Percentiles rank a stretch among this genome's conserved stretches.
phyloP scores from a whole-genome alignment of 2,797 vertebrate species.

The Neosilurus mollespiculum region DNA sequence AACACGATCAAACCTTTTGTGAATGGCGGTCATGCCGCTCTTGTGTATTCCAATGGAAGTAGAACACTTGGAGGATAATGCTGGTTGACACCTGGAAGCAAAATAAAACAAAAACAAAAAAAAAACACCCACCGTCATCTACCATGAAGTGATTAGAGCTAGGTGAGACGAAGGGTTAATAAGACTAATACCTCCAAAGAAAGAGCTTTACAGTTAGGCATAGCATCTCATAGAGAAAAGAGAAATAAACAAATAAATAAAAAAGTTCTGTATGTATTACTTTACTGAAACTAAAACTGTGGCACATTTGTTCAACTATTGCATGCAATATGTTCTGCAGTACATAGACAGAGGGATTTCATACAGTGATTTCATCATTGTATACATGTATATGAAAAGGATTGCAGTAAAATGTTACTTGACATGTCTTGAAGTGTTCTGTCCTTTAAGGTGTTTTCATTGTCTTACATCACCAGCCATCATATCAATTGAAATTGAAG shows the following conservation, averaged over 20 bases:
- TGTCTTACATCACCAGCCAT: conserved; percentile 45
- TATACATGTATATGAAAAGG: conserved; percentile 30
- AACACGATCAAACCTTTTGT: too few relatives aligned
- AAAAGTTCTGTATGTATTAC: background rate
- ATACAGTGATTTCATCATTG: conserved; percentile 27
- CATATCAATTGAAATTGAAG: conserved; percentile 41
- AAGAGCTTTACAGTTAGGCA: background rate
- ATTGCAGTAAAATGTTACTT: conserved; percentile 19
- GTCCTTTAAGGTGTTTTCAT: conserved; percentile 41
- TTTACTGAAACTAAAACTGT: background rate
- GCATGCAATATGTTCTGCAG: too few relatives aligned
- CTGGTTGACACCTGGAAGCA: too few relatives aligned
- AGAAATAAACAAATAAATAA: too few relatives aligned
- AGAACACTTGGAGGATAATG: too few relatives aligned
- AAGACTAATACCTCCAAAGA: background rate
- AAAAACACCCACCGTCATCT: too few relatives aligned
- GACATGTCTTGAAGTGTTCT: conserved; percentile 27
- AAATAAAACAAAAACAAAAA: too few relatives aligned
- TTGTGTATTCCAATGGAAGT: too few relatives aligned
- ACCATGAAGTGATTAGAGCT: too few relatives aligned
- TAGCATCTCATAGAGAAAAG: too few relatives aligned
- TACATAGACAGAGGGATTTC: background rate
- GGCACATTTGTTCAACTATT: background rate
- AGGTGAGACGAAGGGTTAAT: background rate
- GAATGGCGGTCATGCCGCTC: too few relatives aligned